Evolutionary conservation across 2,797 vertebrate genomes (phyloP).

Genomic region (Serranus cabrilla): DNA sequence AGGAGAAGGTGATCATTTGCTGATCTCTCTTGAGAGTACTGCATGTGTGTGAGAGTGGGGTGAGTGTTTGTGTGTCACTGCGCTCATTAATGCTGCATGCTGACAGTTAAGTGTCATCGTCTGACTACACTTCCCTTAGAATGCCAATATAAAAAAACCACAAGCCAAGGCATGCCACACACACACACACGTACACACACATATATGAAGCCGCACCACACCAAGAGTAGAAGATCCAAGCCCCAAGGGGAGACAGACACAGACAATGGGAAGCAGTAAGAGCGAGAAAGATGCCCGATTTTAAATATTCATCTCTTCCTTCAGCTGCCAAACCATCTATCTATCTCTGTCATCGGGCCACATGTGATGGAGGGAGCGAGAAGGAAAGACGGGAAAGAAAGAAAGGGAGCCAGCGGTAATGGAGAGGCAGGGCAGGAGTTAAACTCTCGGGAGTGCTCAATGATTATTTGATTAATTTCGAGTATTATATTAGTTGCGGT

Average conservation of each 20-base stretch:
- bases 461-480: conserved; percentile 59
- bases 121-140: conserved; percentile 74
- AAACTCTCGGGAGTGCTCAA: conserved; percentile 28
- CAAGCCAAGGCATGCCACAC: conserved; percentile 58
- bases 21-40: conserved; percentile 51
- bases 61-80: conserved; percentile 72
- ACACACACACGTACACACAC: conserved; percentile 16
- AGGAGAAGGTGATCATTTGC: conserved; percentile 63
- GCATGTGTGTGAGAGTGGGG: conserved; percentile 49
- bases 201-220: conserved; percentile 43
- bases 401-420: conserved; percentile 25
- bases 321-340: conserved; percentile 73
- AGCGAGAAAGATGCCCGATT: conserved; percentile 65
- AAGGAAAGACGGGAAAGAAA: conserved; percentile 28
- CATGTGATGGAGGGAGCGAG: conserved; percentile 45
- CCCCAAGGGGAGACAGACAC: conserved; percentile 60
- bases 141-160: conserved; percentile 74
- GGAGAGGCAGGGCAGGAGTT: conserved; percentile 35
- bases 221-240: conserved; percentile 59
- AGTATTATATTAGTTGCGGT: conserved; percentile 31
- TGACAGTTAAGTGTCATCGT: conserved; percentile 81
- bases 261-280: conserved; percentile 68
- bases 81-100: conserved; percentile 81
- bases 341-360: conserved; percentile 59
- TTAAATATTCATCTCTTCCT: conserved; percentile 79